These are phyloP conservation scores for Hirudo medicinalis DNA, from an alignment of 1,140 invertebrate genomes.

Conservation along the genomic window DNA sequence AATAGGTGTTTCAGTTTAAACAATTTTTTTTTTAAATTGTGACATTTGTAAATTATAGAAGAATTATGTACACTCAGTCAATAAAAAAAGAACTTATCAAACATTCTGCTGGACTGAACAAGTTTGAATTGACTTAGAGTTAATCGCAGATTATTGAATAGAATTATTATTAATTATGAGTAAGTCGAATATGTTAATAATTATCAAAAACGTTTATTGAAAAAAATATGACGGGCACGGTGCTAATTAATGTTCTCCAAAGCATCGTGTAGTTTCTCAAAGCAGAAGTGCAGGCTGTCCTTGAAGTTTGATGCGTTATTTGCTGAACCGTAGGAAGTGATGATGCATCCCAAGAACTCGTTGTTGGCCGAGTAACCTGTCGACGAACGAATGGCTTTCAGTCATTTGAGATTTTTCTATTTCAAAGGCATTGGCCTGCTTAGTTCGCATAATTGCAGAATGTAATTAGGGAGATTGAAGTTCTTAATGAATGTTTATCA, in stretches of 20 bases:
- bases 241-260: slow-evolving; percentile 25
- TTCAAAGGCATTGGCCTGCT: neutral
- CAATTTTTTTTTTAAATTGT: no score
- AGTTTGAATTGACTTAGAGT: no score
- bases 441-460: neutral
- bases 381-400: slow-evolving; percentile 18
- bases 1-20: no score
- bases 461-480: neutral
- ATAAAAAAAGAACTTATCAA: no score
- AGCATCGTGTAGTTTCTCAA: slow-evolving; percentile 47
- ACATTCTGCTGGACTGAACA: no score
- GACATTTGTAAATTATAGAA: no score
- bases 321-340: slow-evolving; percentile 60
- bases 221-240: no score
- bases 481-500: slow-evolving; percentile 3
- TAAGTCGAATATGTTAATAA: no score
- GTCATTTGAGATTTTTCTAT: neutral
- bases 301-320: slow-evolving; percentile 57
- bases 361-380: slow-evolving; percentile 53
- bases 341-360: slow-evolving; percentile 58
- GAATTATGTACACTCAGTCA: no score
- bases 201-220: no score
- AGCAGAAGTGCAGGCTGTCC: slow-evolving; percentile 53
- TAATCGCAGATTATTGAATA: no score
- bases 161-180: no score